phyloP scores from a whole-genome alignment of 1,140 invertebrate species.

The Steinernema feltiae region DNA sequence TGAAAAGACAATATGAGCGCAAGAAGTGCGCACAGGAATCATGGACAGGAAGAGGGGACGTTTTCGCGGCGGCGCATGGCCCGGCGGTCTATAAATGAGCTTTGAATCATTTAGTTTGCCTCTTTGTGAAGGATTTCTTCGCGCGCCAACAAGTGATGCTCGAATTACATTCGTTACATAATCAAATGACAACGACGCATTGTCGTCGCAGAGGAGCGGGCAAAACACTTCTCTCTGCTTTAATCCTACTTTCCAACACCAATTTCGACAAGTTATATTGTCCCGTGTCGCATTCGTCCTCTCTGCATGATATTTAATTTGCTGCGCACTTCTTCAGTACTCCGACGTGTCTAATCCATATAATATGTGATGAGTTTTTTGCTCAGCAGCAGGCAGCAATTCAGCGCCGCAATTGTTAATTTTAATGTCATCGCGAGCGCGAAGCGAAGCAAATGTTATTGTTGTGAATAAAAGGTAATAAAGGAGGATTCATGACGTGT shows the following conservation, averaged over 20 bases:
- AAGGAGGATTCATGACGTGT: no score
- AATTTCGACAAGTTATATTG: background rate
- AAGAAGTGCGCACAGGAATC: no score
- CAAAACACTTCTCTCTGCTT: conserved; percentile 1
- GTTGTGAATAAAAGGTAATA: no score
- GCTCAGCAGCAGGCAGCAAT: no score
- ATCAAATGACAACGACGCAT: conserved; percentile 15
- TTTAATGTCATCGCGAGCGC: no score
- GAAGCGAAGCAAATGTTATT: no score
- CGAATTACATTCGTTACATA: conserved; percentile 13
- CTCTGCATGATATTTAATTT: background rate
- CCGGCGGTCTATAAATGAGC: background rate
- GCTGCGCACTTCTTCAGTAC: background rate
- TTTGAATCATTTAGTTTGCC: background rate
- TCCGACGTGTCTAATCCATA: no score
- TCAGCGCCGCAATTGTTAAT: no score
- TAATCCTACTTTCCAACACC: conserved; percentile 4
- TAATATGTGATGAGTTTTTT: no score
- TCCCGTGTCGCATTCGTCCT: background rate
- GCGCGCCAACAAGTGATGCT: conserved; percentile 10
- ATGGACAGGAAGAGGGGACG: no score
- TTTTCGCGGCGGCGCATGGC: no score
- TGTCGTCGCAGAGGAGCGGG: background rate
- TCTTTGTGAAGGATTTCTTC: background rate
- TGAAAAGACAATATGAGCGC: no score